Conservation (phyloP, 2,113 vertebrate genomes). For the Gadus chalcogrammus region DNA sequence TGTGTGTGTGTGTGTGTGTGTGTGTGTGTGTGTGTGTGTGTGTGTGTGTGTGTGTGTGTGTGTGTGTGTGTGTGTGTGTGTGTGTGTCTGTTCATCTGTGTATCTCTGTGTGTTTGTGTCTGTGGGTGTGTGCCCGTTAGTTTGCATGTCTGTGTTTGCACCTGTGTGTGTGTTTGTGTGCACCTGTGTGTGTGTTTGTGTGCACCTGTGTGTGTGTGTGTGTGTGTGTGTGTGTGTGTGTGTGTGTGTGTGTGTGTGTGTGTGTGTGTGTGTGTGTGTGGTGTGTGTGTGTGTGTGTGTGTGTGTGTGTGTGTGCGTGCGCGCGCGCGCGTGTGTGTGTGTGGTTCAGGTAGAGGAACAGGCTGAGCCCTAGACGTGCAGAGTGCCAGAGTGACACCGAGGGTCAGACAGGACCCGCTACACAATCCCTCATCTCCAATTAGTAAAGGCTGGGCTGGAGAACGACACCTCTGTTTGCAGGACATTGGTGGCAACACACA, state of each 20-base stretch:
- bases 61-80: too few species aligned
- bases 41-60: too few species aligned
- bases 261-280: too few species aligned
- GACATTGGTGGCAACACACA: background rate
- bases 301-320: slow-evolving; percentile 22
- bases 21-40: slow-evolving; percentile 2
- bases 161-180: too few species aligned
- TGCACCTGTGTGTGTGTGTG: slow-evolving; percentile 27
- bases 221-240: background rate
- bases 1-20: slow-evolving; percentile 4
- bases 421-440: slow-evolving; percentile 56
- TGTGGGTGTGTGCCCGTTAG: slow-evolving; percentile 38
- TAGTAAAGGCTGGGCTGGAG: slow-evolving; percentile 45
- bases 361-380: slow-evolving; percentile 10
- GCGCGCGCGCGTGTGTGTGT: too few species aligned
- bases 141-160: background rate
- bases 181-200: slow-evolving; percentile 4
- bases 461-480: slow-evolving; percentile 13
- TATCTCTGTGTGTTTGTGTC: slow-evolving; percentile 1
- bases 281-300: background rate
- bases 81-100: background rate
- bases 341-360: slow-evolving; percentile 28
- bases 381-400: slow-evolving; percentile 19
- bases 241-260: slow-evolving; percentile 18
- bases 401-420: slow-evolving; percentile 48